Conservation (phyloP, 2,113 vertebrate genomes). For the Himantopus leucocephalus region DNA sequence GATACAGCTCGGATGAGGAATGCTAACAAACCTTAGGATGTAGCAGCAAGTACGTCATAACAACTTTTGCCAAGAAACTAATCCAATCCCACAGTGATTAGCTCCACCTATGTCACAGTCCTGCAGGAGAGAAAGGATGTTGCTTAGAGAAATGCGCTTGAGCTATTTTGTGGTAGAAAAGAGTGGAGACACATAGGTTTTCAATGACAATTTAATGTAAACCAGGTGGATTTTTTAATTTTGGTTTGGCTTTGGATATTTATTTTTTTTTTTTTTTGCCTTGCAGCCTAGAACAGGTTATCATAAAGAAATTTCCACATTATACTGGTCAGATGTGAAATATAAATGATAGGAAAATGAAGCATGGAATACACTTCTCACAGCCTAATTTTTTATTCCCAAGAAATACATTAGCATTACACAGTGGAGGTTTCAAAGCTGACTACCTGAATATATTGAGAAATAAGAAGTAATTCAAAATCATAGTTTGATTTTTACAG, state of each 20-base stretch:
- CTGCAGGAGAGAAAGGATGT: not conserved
- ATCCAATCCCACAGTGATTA: not conserved
- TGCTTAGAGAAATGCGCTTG: not conserved
- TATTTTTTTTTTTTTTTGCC: no score
- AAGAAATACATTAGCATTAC: not conserved
- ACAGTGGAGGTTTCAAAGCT: not conserved
- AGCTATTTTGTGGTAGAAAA: not conserved
- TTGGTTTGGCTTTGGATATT: not conserved
- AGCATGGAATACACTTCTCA: not conserved
- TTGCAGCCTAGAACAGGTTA: not conserved
- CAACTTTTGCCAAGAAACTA: not conserved
- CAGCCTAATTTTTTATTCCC: not conserved
- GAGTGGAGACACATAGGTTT: not conserved
- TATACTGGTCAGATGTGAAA: not conserved
- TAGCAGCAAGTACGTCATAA: not conserved
- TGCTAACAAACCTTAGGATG: not conserved
- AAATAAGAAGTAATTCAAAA: not conserved
- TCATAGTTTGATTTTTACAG: not conserved
- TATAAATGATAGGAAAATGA: not conserved
- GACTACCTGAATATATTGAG: not conserved
- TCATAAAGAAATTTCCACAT: not conserved
- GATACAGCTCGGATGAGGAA: not conserved
- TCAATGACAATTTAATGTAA: not conserved
- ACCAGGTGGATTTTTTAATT: no score
- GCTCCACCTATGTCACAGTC: conserved; percentile 10